Evolutionary conservation across 2,797 vertebrate species (phyloP).

Genomic region (Molossus alvarezi): DNA sequence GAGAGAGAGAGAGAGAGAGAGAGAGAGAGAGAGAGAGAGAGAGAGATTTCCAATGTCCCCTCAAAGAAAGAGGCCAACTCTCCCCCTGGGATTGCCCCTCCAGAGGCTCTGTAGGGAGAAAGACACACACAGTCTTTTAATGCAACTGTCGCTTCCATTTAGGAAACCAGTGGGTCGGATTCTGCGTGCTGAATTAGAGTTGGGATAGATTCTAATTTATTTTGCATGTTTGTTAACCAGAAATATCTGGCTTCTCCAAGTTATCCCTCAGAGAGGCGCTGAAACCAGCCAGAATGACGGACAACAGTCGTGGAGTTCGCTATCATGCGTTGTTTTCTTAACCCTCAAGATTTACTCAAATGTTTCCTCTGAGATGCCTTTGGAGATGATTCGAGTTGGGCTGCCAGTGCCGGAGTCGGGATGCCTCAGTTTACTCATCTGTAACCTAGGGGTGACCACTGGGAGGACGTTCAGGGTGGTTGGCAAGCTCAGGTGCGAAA

Average conservation of each 20-base stretch:
- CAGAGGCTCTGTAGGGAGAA: background rate
- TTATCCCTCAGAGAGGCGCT: constrained; percentile 78
- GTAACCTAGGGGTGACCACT: background rate
- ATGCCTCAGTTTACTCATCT: constrained; percentile 51
- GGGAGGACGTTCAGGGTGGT: background rate
- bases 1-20: too few species aligned
- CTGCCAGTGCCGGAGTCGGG: background rate
- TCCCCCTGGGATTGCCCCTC: constrained; percentile 38
- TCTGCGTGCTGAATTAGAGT: constrained; percentile 67
- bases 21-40: too few species aligned
- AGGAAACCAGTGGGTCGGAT: constrained; percentile 74
- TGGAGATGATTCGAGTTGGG: background rate
- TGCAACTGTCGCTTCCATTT: background rate
- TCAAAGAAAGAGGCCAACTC: constrained; percentile 70
- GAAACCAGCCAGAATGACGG: constrained; percentile 36
- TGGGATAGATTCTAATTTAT: constrained; percentile 86
- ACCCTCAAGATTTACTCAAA: background rate
- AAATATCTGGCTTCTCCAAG: constrained; percentile 83
- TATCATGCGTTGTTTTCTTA: constrained; percentile 50
- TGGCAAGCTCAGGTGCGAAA: background rate
- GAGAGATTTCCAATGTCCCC: constrained; percentile 79
- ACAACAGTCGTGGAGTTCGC: constrained; percentile 51
- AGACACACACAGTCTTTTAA: background rate
- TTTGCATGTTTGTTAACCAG: constrained; percentile 83
- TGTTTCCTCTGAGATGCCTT: background rate